phyloP scores from a whole-genome alignment of 2,797 vertebrate species.

The Heteromormyrus szaboi region DNA sequence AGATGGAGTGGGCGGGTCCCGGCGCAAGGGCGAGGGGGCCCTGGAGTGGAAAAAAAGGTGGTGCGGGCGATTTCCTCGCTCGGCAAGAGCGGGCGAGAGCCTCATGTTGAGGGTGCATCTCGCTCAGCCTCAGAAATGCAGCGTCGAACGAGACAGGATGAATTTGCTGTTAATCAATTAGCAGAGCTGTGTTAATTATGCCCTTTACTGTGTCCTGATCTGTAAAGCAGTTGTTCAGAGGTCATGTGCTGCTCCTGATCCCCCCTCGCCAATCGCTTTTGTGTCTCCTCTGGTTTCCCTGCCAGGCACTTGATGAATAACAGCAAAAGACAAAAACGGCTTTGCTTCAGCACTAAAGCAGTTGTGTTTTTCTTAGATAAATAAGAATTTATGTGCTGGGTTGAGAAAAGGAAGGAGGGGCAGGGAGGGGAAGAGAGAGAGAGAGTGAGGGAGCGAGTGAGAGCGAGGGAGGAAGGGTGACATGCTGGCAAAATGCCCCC shows the following conservation, averaged over 20 bases:
- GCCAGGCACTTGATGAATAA: slow-evolving; percentile 71
- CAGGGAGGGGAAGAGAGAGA: slow-evolving; percentile 31
- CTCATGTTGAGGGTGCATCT: not conserved
- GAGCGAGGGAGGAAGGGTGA: slow-evolving; percentile 5
- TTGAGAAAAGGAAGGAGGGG: not conserved
- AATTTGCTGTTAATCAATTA: slow-evolving; percentile 47
- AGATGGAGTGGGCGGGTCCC: slow-evolving; percentile 20
- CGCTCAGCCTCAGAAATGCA: not conserved
- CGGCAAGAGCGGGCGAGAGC: not conserved
- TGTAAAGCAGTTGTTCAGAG: slow-evolving; percentile 60
- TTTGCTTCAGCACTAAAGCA: slow-evolving; percentile 43
- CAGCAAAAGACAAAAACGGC: slow-evolving; percentile 56
- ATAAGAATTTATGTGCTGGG: slow-evolving; percentile 54
- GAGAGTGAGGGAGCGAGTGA: slow-evolving; percentile 11
- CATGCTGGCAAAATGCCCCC: not conserved
- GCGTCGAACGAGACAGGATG: no score
- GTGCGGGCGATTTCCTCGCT: not conserved
- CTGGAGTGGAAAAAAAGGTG: not conserved
- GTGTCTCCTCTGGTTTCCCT: slow-evolving; percentile 70
- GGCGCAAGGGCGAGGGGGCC: not conserved
- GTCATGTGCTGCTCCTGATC: slow-evolving; percentile 45
- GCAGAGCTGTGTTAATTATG: slow-evolving; percentile 58
- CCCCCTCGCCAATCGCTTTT: slow-evolving; percentile 41
- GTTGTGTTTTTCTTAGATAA: slow-evolving; percentile 48
- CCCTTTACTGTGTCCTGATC: slow-evolving; percentile 62